These are phyloP conservation scores for Actinia equina DNA, from an alignment of 64 coral and sea anemone species.

Conservation along the genomic window DNA sequence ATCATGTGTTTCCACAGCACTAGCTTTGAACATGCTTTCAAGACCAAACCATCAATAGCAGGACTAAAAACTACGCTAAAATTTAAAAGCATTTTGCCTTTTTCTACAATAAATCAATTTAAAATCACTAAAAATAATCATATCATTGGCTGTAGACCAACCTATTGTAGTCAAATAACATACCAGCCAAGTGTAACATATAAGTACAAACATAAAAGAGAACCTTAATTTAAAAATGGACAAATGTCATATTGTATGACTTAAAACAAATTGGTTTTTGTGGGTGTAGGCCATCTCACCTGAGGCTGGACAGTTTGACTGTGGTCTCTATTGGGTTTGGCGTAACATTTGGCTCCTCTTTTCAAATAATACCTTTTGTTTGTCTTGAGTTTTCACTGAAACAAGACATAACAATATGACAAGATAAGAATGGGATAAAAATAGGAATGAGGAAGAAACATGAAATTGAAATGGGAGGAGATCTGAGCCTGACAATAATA, in stretches of 20 bases:
- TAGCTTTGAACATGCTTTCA: neutral
- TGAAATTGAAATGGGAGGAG: neutral
- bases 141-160: neutral
- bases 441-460: neutral
- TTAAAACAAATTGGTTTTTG: neutral
- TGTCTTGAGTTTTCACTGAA: neutral
- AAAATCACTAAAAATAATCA: conserved; percentile 9
- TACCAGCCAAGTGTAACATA: conserved; percentile 2
- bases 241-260: conserved; percentile 14
- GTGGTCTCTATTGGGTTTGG: neutral
- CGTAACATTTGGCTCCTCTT: neutral
- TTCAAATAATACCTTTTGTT: neutral
- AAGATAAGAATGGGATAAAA: neutral
- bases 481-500: no score
- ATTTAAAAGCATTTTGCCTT: neutral
- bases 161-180: neutral
- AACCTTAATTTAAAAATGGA: conserved; percentile 20
- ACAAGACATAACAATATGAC: neutral
- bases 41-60: neutral
- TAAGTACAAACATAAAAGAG: neutral
- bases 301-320: conserved; percentile 14
- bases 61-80: neutral
- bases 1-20: neutral
- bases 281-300: neutral
- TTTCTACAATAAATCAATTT: conserved; percentile 7